Conservation (phyloP, 2,888 invertebrate species). For the Eupithecia subumbrata region DNA sequence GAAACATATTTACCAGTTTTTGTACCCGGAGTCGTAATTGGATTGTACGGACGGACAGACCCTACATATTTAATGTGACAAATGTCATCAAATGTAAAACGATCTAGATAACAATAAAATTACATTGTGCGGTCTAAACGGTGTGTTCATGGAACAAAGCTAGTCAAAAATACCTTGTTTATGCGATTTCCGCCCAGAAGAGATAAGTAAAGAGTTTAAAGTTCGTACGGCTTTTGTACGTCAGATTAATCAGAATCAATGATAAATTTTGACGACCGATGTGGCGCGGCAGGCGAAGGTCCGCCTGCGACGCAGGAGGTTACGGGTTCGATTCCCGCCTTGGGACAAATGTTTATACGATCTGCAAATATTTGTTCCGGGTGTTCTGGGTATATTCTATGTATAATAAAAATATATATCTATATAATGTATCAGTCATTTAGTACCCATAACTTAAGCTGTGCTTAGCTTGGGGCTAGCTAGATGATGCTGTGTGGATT, state of each 20-base stretch:
- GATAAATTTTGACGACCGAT: no score
- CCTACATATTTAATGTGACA: constrained; percentile 23
- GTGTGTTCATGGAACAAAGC: not conserved
- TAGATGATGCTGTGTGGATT: no score
- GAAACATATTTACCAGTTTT: not conserved
- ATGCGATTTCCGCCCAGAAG: not conserved
- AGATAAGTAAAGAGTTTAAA: not conserved
- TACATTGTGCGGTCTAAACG: not conserved
- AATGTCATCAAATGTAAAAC: constrained; percentile 35
- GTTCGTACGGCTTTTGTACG: not conserved
- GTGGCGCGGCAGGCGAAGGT: no score
- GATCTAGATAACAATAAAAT: constrained; percentile 8
- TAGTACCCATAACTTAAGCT: no score
- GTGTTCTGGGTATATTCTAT: no score
- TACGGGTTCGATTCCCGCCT: no score
- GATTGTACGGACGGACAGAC: constrained; percentile 11
- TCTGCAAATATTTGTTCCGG: no score
- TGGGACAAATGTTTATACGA: no score
- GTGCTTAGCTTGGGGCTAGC: no score
- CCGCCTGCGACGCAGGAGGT: no score
- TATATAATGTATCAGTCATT: no score
- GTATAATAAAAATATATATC: no score
- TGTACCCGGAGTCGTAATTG: constrained; percentile 17
- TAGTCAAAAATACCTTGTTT: not conserved
- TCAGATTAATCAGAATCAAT: not conserved